phyloP scores from a whole-genome alignment of 2,113 vertebrate species.

The Misgurnus mizolepis region DNA sequence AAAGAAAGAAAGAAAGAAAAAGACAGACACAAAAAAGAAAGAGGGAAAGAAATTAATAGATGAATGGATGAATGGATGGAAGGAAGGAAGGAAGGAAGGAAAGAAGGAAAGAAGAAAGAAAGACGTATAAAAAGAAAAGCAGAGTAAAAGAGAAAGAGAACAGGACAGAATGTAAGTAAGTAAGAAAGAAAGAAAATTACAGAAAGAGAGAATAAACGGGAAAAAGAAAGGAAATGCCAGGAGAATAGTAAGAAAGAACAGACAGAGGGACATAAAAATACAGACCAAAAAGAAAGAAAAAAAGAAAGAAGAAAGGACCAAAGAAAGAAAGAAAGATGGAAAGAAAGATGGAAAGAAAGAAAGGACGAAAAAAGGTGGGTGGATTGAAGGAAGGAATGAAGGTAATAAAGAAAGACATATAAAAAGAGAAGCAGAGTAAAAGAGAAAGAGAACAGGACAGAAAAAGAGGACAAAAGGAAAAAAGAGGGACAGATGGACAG shows the following conservation, averaged over 20 bases:
- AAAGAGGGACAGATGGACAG: no score
- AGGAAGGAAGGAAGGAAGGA: no score
- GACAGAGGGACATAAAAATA: background rate
- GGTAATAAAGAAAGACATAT: no score
- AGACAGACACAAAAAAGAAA: background rate
- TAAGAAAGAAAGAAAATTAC: background rate
- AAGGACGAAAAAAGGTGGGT: no score
- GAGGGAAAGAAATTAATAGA: no score
- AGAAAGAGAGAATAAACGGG: background rate
- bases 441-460: no score
- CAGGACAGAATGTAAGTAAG: background rate
- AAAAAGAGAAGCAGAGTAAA: no score
- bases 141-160: no score
- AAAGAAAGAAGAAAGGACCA: no score
- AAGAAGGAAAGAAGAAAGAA: no score
- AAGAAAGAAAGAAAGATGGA: background rate
- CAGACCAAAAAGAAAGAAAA: background rate
- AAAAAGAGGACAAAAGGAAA: no score
- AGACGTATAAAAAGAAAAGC: background rate
- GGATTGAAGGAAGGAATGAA: no score
- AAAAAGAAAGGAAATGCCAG: background rate
- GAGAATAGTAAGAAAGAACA: background rate
- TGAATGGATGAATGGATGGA: background rate
- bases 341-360: background rate
- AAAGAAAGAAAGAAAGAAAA: background rate